Percentiles rank a stretch among this genome's conserved stretches.
Evolutionary conservation across 64 coral and sea anemone species (phyloP).

Genomic region (Dendronephthya gigantea): DNA sequence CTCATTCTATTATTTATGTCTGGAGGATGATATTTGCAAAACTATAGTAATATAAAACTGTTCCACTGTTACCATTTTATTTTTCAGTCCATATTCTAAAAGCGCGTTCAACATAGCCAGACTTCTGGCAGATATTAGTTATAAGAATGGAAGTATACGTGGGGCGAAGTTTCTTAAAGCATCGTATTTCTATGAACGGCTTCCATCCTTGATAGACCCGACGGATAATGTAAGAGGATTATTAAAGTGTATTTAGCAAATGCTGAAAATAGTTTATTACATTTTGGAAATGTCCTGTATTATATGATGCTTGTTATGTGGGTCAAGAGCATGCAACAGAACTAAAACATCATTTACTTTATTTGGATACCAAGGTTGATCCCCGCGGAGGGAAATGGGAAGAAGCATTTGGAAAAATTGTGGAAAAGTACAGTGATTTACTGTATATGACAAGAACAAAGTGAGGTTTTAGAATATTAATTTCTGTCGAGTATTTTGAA

Average conservation of each 20-base stretch:
- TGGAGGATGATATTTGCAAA: too few species aligned
- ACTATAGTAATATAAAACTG: not conserved
- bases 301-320: too few species aligned
- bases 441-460: conserved; percentile 26
- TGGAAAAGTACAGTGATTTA: conserved; percentile 25
- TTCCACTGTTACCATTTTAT: not conserved
- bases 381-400: conserved; percentile 33
- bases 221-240: not conserved
- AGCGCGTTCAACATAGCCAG: conserved; percentile 34
- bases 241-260: too few species aligned
- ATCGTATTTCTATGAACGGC: not conserved
- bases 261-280: too few species aligned
- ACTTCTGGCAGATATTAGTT: conserved; percentile 39
- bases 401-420: conserved; percentile 22
- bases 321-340: too few species aligned
- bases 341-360: too few species aligned
- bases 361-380: conserved; percentile 43
- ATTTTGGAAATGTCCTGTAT: too few species aligned
- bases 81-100: conserved; percentile 62
- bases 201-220: not conserved
- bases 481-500: too few species aligned
- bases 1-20: too few species aligned
- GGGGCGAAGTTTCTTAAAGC: conserved; percentile 21
- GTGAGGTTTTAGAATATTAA: not conserved
- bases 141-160: conserved; percentile 26